Evolutionary conservation across 2,797 vertebrate genomes (phyloP).

Genomic region (Typhlichthys eigenmanni): DNA sequence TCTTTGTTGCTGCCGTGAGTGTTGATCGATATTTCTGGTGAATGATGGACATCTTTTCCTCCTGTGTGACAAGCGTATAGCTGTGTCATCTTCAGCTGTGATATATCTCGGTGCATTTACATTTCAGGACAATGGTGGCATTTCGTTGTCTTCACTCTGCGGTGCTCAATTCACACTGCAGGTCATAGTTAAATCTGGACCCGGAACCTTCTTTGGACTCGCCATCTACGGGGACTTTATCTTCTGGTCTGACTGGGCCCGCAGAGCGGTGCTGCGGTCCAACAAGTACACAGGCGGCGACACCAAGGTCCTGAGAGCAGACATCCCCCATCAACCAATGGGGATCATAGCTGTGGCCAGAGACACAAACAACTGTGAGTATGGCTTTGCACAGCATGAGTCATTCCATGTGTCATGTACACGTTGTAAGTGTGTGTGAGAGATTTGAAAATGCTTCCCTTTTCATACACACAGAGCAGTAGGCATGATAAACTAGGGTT

Average conservation of each 20-base stretch:
- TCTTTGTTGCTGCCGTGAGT: background rate
- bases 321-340: conserved; percentile 97
- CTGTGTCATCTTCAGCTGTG: no score
- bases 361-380: conserved; percentile 97
- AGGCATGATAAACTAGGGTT: conserved; percentile 58
- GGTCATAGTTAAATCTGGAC: conserved; percentile 93
- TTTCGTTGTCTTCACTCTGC: background rate
- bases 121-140: background rate
- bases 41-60: background rate
- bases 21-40: conserved; percentile 11
- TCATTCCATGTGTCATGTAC: no score
- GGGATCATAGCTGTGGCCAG: conserved; percentile 94
- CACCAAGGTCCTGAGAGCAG: conserved; percentile 91
- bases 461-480: conserved; percentile 23
- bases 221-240: conserved; percentile 93
- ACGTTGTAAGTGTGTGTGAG: no score
- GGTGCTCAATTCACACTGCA: conserved; percentile 51
- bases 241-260: conserved; percentile 97
- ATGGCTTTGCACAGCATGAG: conserved; percentile 26
- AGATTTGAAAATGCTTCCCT: no score
- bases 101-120: no score
- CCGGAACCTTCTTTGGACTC: conserved; percentile 93
- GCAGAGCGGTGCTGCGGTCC: conserved; percentile 90
- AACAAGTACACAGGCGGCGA: conserved; percentile 96
- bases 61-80: background rate